Evolutionary conservation across 2,113 vertebrate species (phyloP), one percentile per base, ranked within the genome.

Genomic region (Lasiurus borealis): DNA sequence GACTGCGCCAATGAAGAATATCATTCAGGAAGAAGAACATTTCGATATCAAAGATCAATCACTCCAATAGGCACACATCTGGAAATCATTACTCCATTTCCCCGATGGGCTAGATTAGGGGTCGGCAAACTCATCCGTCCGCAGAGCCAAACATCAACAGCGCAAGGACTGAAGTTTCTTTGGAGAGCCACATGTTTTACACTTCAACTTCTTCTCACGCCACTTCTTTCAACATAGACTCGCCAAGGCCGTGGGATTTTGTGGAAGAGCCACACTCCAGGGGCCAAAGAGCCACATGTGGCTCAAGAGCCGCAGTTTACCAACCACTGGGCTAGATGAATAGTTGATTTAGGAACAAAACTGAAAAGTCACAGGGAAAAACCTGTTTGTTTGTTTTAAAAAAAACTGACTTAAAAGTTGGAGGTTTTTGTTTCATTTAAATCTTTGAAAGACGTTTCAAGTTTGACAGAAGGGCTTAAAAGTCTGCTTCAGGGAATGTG

Each of bases 1-100:
- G 95, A 62, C 2, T 72, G 52, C 48, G 16, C 36, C 36, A 95
- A 76, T 81, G n/a, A 84, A 92, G n/a, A 68, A 57, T 64, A 50
- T 6, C 54, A n/a, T 4, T 66, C 21, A 46, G 68, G 44, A 31
- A n/a, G 71, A 46, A 71, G 52, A 69, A n/a, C 50, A 77, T n/a
- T 10, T 50, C 72, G 57, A 59, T 25, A 10, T 25, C 40, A 94
- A 81, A 69, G 11, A 46, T 46, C 40, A 40, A 4, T 25, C 8
- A 83, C 16, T n/a, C 81, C 11, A 40, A 71, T 77, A 54, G 19
- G 19, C 21, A 73, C 5, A 36, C 50, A 77, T 82, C 16, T 34
- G 2, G 27, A 50, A 57, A 82, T 44, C 19, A 57, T 75, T 23
- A 14, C 23, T 34, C 2, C 1, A 15, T 64, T 19, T 19, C 0